Base-by-base conservation (phyloP, 2,113 vertebrate genomes). In the Oplegnathus fasciatus region DNA sequence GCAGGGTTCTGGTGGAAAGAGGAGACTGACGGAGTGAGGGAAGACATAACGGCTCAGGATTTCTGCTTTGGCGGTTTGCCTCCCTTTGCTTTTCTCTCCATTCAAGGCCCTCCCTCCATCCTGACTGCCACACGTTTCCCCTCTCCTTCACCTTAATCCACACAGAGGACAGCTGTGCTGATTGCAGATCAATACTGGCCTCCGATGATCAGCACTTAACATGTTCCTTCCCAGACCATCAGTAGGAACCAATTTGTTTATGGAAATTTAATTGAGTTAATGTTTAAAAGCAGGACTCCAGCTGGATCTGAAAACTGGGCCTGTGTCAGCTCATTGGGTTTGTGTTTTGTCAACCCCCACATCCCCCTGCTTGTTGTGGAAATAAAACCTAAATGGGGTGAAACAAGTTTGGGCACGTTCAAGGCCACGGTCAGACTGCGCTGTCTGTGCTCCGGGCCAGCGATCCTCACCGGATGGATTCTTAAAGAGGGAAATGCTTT, bases 241-340 rank as follows among this genome's bases (percentile, higher is more conserved):
- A 82, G 24, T 24, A 30, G 58, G 44, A 78, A 70, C 65, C 84
- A 86, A 73, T 93, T 79, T 86, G 66, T 89, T 84, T 83, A 89
- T 88, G 85, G 77, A 86, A 80, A 90, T 91, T 85, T 89, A 82
- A 92, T 78, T 80, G 64, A 83, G 79, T 90, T 90, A 78, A 71
- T 78, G 74, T 89, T 86, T 86, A 86, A 91, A 88, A 89, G 67
- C 61, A 78, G 54, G 64, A 65, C 32, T 71, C 2, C 5, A 2
- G 57, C 69, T 66, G 62, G 34, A 74, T 86, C 70, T 72, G 24
- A 74, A 61, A 66, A 79, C 57, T 46, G 17, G 57, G 24, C 24
- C 72, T 40, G 50, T 64, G 55, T 83, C 54, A 72, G 48, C 75
- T 83, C 50, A 54, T 46, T 84, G n/a, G 26, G 73, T 79, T 82